Conservation (phyloP, 1,140 invertebrate species). For the Whitmania pigra region DNA sequence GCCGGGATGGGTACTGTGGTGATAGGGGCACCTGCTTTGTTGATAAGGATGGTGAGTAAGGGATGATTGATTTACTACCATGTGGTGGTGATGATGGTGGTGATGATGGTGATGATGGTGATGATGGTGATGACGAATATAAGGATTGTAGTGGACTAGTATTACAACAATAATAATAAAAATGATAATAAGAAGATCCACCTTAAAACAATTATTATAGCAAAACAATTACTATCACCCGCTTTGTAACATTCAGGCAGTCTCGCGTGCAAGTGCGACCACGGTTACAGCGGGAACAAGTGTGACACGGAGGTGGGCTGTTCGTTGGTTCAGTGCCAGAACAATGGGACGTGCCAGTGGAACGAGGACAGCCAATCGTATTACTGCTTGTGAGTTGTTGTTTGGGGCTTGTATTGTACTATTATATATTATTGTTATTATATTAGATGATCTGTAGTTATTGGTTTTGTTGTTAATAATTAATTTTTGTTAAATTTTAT, state of each 20-base stretch:
- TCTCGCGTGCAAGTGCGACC: conserved; percentile 7
- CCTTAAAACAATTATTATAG: too few relatives aligned
- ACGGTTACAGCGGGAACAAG: not conserved
- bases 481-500: too few relatives aligned
- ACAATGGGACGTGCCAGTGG: conserved; percentile 17
- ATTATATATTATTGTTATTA: too few relatives aligned
- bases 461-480: not conserved
- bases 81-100: too few relatives aligned
- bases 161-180: not conserved
- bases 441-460: not conserved
- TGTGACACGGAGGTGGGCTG: conserved; percentile 2
- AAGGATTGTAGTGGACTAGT: not conserved
- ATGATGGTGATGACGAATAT: not conserved
- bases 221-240: not conserved
- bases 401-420: not conserved
- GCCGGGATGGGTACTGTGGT: too few relatives aligned
- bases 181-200: not conserved
- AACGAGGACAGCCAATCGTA: not conserved
- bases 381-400: not conserved
- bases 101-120: too few relatives aligned
- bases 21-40: too few relatives aligned
- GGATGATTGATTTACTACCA: too few relatives aligned
- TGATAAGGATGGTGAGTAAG: too few relatives aligned
- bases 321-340: conserved; percentile 2
- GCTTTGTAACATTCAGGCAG: not conserved